Conservation (phyloP, 2,113 vertebrate species). For the Ammodytes dubius region DNA sequence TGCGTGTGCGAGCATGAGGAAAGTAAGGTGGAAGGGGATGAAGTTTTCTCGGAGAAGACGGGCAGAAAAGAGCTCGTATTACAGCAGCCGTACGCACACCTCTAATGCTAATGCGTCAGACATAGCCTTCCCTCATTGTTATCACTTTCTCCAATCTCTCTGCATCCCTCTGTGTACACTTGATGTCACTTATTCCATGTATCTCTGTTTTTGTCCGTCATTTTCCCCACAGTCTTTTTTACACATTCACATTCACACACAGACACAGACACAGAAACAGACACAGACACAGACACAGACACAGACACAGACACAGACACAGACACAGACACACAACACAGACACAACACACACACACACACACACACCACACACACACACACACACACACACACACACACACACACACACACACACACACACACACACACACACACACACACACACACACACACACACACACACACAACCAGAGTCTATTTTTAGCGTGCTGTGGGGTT, state of each 20-base stretch:
- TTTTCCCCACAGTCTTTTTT: constrained; percentile 36
- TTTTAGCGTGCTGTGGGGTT: constrained; percentile 68
- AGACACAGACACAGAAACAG: constrained; percentile 16
- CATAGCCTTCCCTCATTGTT: constrained; percentile 3
- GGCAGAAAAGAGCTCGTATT: constrained; percentile 52
- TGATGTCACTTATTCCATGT: constrained; percentile 60
- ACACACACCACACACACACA: constrained; percentile 27
- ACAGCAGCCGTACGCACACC: constrained; percentile 38
- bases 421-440: constrained; percentile 23
- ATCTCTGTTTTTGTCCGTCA: constrained; percentile 49
- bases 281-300: not conserved
- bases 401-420: constrained; percentile 16
- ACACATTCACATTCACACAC: not conserved
- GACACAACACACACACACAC: constrained; percentile 9
- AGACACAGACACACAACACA: constrained; percentile 16
- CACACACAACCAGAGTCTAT: constrained; percentile 53
- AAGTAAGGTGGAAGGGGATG: constrained; percentile 65
- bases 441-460: constrained; percentile 30
- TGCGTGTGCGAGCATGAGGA: constrained; percentile 38
- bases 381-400: constrained; percentile 2
- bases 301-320: constrained; percentile 15
- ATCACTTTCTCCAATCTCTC: not conserved
- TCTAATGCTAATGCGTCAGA: constrained; percentile 38
- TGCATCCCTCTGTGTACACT: constrained; percentile 30
- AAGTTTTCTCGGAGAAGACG: constrained; percentile 74